These are phyloP conservation scores for Eulemur macaco DNA, from an alignment of 2,113 vertebrate species.

Conservation along the genomic window DNA sequence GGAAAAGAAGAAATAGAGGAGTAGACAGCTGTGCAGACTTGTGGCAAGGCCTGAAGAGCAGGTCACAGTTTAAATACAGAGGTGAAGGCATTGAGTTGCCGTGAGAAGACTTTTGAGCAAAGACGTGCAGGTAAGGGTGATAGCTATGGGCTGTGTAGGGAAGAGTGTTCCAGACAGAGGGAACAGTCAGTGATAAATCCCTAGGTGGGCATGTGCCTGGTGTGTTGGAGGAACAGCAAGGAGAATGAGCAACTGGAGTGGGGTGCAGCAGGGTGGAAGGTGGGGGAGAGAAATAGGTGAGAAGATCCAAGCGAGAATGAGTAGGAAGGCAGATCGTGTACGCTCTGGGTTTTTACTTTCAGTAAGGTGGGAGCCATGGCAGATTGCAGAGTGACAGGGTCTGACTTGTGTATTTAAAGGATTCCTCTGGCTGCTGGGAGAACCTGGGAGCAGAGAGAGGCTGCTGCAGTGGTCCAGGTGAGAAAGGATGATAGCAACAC, in stretches of 20 bases:
- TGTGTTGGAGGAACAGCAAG: not conserved
- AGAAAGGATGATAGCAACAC: not conserved
- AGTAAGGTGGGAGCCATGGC: not conserved
- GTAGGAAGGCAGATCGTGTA: not conserved
- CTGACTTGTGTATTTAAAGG: not conserved
- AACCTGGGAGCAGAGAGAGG: not conserved
- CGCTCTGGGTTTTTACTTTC: not conserved
- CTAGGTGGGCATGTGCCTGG: too few relatives aligned
- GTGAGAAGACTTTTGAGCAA: not conserved
- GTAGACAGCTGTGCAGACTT: not conserved
- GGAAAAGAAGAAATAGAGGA: not conserved
- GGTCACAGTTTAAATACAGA: not conserved
- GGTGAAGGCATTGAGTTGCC: not conserved
- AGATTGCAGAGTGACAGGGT: not conserved
- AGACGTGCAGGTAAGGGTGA: not conserved
- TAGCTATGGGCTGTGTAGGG: not conserved
- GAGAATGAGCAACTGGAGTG: not conserved
- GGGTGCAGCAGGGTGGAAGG: too few relatives aligned
- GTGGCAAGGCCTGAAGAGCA: accelerated
- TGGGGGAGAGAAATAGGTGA: accelerated
- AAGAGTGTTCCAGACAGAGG: not conserved
- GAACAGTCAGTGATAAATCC: not conserved
- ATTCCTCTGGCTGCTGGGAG: not conserved
- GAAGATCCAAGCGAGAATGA: too few relatives aligned
- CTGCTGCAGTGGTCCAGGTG: not conserved